Evolutionary conservation across 2,113 vertebrate genomes (phyloP), one percentile per base, ranked within the genome.

Genomic region (Scolopax mira): DNA sequence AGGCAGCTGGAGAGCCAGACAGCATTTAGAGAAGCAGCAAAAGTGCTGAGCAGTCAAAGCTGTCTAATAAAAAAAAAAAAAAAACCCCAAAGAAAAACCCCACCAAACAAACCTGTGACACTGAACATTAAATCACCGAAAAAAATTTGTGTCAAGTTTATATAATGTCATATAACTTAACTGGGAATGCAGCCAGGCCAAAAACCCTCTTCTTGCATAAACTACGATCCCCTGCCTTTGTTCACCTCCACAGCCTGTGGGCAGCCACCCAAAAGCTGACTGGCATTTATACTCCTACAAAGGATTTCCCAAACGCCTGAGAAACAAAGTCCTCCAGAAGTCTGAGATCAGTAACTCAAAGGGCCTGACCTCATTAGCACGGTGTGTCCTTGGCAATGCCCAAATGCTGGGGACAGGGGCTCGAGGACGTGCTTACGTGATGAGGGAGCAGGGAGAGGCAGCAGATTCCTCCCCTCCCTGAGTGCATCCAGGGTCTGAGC

Each of bases 381-480:
- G 0, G 18, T 6, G 5, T 0, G 6, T 54, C 67, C 54, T 16
- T 54, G 37, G 48, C 84, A 86, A 13, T n/a, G n/a, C 65, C 48
- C 31, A 31, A 0, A 9, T 3, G 9, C 0, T 4, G 30, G 25
- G 42, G 49, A 17, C 3, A 23, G 66, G 66, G 55, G 81, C 69
- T 37, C 35, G 28, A 23, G 57, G 35, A 16, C 3, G 1, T 3
- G 49, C 67, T 23, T 23, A 48, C 3, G 3, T 16, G 57, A 35
- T 2, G 18, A 12, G 49, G 2, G 15, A 72, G 75, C 72, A 67
- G 52, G 52, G 12, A 55, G 52, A 79, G 52, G 4, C 82, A 52
- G 80, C 69, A 65, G 37, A 18, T 19, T 27, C 69, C 33, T n/a
- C n/a, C n/a, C n/a, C n/a, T n/a, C 69, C 18, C 25, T 2, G 13